Evolutionary conservation across 2,797 vertebrate genomes (phyloP), one percentile per base, ranked within the genome.

Genomic region (Vireo griseus): DNA sequence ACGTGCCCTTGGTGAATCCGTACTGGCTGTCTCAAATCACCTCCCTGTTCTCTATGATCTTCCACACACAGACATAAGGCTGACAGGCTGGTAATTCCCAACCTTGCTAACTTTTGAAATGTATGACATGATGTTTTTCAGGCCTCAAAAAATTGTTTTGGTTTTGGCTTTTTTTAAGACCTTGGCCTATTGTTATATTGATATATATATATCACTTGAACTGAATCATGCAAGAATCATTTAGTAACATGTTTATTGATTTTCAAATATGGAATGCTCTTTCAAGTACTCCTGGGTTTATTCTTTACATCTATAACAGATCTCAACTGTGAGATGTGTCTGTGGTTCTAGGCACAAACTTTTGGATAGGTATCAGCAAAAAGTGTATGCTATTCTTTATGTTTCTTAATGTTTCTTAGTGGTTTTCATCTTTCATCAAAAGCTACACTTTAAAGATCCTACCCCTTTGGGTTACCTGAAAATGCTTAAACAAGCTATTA

Each of bases 241-340:
- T 57, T n/a, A 44, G 12, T 24, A 86, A 69, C 6, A 31, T 7
- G n/a, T 40, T 21, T 31, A 45, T 1, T 47, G 28, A 51, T 79
- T 57, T 84, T 58, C 48, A 76, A 61, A 35, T 20, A 59, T 6
- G 6, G 14, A 45, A 45, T 11, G 9, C 15, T 68, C 16, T 72
- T 85, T 59, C 44, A 63, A 20, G 19, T 28, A 40, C 29, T 65
- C 11, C 13, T 13, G 6, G 11, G 9, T 59, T 73, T 65, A 40
- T 44, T 58, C 37, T 68, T 44, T 66, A 1, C 22, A 50, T 44
- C 16, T 37, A 2, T 18, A 28, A 68, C 29, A 69, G 19, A 55
- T 6, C 37, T 8, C 9, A 73, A 29, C 21, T 2, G 1, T 26
- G 14, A 80, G 7, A 33, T 10, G 33, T 1, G 5, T 4, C 28